phyloP scores from a whole-genome alignment of 2,797 vertebrate genomes.

The Hafferia zeledoni region DNA sequence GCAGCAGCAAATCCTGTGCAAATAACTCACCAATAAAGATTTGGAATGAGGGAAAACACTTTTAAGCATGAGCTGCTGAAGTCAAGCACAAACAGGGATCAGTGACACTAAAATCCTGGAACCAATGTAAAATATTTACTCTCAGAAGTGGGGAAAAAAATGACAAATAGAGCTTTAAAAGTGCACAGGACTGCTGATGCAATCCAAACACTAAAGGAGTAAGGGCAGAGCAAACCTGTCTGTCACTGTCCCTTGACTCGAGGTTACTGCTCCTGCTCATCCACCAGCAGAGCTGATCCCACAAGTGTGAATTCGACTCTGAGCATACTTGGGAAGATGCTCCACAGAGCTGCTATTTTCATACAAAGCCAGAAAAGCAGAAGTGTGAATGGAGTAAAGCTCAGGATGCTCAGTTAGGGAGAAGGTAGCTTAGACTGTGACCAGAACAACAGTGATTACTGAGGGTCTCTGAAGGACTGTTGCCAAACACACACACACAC shows the following conservation, averaged over 20 bases:
- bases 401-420: background rate
- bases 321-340: background rate
- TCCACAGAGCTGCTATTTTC: background rate
- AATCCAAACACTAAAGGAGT: background rate
- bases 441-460: background rate
- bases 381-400: background rate
- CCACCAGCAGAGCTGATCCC: background rate
- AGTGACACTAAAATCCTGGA: background rate
- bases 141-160: background rate
- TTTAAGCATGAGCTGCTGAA: background rate
- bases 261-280: background rate
- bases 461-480: background rate
- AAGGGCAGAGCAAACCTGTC: background rate
- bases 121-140: background rate
- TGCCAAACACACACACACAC: background rate
- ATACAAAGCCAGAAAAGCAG: background rate
- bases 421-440: background rate
- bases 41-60: background rate
- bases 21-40: background rate
- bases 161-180: background rate
- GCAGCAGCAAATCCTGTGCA: background rate
- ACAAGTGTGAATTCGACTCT: background rate
- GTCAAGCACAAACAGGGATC: background rate
- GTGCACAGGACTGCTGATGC: background rate
- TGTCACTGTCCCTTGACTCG: background rate